Evolutionary conservation across 2,888 invertebrate species (phyloP).

Genomic region (Norana najaformis): DNA sequence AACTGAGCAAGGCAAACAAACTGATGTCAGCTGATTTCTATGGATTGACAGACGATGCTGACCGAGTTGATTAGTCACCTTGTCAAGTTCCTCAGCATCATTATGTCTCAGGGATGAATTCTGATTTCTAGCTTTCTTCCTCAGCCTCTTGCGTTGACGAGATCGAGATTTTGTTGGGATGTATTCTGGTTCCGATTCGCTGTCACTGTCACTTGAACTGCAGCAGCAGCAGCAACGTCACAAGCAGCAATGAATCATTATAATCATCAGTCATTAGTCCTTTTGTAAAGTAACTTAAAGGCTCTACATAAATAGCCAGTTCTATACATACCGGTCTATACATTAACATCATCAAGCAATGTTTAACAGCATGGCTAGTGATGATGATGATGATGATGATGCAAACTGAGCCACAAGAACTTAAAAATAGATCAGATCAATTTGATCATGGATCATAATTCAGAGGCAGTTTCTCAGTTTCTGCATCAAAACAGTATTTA

Average conservation of each 20-base stretch:
- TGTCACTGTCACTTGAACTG: constrained; percentile 61
- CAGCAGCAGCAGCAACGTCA: not conserved
- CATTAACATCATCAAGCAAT: too few relatives aligned
- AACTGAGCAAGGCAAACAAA: not conserved
- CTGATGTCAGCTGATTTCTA: not conserved
- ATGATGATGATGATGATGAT: too few relatives aligned
- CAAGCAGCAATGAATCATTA: not conserved
- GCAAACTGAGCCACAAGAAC: too few relatives aligned
- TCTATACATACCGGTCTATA: too few relatives aligned
- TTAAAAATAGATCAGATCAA: too few relatives aligned
- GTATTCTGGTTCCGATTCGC: constrained; percentile 60
- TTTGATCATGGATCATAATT: too few relatives aligned
- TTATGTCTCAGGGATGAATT: not conserved
- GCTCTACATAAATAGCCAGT: too few relatives aligned
- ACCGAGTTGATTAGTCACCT: not conserved
- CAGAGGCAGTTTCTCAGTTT: too few relatives aligned
- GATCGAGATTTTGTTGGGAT: constrained; percentile 31
- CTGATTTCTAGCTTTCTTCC: constrained; percentile 29
- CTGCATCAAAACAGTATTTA: too few relatives aligned
- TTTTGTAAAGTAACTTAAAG: not conserved
- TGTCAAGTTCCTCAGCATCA: constrained; percentile 41
- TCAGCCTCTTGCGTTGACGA: constrained; percentile 41
- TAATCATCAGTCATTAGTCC: not conserved
- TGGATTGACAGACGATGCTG: not conserved
- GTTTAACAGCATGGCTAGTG: too few relatives aligned